Evolutionary conservation across 2,797 vertebrate species (phyloP).

Genomic region (Onychomys torridus): DNA sequence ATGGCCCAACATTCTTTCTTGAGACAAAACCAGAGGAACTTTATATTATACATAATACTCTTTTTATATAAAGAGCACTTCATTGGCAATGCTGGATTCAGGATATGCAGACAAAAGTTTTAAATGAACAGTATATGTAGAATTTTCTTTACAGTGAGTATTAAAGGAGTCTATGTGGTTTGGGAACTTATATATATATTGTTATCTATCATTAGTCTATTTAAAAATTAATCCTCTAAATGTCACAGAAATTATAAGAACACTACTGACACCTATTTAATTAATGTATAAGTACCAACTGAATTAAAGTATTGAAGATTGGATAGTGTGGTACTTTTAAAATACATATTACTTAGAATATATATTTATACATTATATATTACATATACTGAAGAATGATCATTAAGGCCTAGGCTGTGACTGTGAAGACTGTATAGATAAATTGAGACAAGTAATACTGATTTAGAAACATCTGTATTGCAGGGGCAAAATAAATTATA

Average conservation of each 20-base stretch:
- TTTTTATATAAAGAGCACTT: neutral
- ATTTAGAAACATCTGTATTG: neutral
- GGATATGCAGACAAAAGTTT: neutral
- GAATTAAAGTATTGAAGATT: neutral
- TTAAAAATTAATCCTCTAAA: conserved; percentile 35
- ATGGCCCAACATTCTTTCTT: neutral
- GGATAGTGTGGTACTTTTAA: neutral
- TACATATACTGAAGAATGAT: neutral
- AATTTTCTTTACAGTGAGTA: neutral
- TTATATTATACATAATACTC: neutral
- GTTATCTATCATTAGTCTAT: neutral
- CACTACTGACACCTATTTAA: neutral
- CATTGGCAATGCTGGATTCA: neutral
- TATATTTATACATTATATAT: neutral
- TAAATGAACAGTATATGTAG: neutral
- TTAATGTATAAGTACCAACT: conserved; percentile 14
- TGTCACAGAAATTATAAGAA: neutral
- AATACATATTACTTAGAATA: neutral
- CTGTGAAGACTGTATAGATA: neutral
- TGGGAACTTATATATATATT: neutral
- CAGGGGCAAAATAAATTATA: neutral
- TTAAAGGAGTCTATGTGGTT: neutral
- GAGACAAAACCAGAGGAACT: neutral
- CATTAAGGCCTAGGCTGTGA: neutral
- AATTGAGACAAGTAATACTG: neutral